Conservation (phyloP, 2,888 invertebrate genomes). For the Ephialtes manifestator region DNA sequence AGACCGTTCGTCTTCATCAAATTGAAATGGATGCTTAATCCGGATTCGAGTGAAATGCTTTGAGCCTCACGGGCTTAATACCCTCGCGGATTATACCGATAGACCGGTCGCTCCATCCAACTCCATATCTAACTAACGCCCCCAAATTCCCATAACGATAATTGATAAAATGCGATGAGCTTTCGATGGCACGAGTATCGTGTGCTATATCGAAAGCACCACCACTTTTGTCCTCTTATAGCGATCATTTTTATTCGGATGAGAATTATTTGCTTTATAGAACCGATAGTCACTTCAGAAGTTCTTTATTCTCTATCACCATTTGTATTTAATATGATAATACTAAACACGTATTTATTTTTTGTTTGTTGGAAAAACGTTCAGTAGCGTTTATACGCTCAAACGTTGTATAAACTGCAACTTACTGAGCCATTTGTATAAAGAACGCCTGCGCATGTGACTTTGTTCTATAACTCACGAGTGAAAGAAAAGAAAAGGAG, state of each 20-base stretch:
- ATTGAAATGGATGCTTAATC: slow-evolving; percentile 65
- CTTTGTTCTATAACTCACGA: neutral
- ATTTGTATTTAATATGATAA: too few species aligned
- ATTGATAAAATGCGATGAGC: slow-evolving; percentile 14
- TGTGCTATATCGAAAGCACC: neutral
- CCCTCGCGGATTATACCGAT: slow-evolving; percentile 52
- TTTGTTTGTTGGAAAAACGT: too few species aligned
- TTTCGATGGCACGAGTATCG: neutral
- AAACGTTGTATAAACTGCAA: too few species aligned
- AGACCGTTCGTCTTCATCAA: slow-evolving; percentile 66
- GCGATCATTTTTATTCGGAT: too few species aligned
- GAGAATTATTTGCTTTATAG: too few species aligned
- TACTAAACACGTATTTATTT: too few species aligned
- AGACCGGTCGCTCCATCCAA: slow-evolving; percentile 34
- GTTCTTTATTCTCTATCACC: too few species aligned
- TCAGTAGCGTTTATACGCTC: too few species aligned
- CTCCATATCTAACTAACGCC: neutral
- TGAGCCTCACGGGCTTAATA: slow-evolving; percentile 45
- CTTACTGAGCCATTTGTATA: too few species aligned
- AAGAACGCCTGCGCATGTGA: neutral
- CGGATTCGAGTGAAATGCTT: slow-evolving; percentile 61
- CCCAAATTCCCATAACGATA: slow-evolving; percentile 29
- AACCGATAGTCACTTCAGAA: too few species aligned
- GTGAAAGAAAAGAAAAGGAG: neutral
- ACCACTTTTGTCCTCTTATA: too few species aligned